phyloP scores from a whole-genome alignment of 2,797 vertebrate genomes.

The Hippoglossus hippoglossus region DNA sequence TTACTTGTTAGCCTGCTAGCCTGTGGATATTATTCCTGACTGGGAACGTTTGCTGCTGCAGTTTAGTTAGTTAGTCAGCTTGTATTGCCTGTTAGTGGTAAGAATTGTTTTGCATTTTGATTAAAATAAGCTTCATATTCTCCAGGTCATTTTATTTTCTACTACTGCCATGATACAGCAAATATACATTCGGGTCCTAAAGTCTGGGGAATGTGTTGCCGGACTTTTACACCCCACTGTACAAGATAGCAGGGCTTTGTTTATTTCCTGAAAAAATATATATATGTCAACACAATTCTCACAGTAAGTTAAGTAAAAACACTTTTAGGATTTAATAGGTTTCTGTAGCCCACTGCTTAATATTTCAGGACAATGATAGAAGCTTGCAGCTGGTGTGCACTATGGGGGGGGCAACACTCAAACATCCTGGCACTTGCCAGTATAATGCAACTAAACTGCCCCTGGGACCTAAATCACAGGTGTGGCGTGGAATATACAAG shows the following conservation, averaged over 20 bases:
- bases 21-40: constrained; percentile 11
- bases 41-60: background rate
- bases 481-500: constrained; percentile 33
- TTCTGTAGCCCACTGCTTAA: background rate
- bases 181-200: background rate
- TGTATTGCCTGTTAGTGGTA: too few relatives aligned
- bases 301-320: background rate
- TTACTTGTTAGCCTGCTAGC: constrained; percentile 15
- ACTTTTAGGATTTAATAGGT: background rate
- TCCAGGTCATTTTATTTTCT: background rate
- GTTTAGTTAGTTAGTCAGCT: too few relatives aligned
- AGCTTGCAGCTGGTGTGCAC: background rate
- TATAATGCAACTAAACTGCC: constrained; percentile 32
- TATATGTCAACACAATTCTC: background rate
- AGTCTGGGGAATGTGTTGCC: background rate
- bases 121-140: background rate
- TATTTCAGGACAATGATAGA: background rate
- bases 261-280: background rate
- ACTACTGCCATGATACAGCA: background rate
- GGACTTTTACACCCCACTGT: background rate
- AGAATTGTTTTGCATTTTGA: background rate
- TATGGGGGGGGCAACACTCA: background rate
- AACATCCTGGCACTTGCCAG: background rate
- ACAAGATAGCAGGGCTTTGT: background rate
- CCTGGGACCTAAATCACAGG: constrained; percentile 16